Conservation (phyloP, 2,113 vertebrate species). For the Phoxinus phoxinus region DNA sequence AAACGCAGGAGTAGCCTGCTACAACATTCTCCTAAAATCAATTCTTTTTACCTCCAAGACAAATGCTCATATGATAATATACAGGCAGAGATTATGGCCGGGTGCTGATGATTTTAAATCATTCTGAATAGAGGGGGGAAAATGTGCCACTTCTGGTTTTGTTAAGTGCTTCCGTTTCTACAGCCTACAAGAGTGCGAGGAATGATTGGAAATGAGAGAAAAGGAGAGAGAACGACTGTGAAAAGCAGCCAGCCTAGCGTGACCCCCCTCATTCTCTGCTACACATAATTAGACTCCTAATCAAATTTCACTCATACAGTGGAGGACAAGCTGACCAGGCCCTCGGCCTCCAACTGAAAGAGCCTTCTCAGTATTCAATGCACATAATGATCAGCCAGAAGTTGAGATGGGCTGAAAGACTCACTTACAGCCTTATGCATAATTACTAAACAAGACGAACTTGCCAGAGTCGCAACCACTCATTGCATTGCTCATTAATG, state of each 20-base stretch:
- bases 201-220: slow-evolving; percentile 33
- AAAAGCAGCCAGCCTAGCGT: slow-evolving; percentile 37
- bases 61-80: neutral
- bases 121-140: neutral
- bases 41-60: neutral
- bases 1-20: neutral
- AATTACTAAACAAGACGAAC: slow-evolving; percentile 42
- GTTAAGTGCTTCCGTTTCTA: neutral
- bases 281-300: slow-evolving; percentile 47
- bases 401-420: neutral
- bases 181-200: neutral
- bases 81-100: neutral
- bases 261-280: slow-evolving; percentile 31
- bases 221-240: slow-evolving; percentile 8
- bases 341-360: slow-evolving; percentile 28
- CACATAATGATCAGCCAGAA: slow-evolving; percentile 43
- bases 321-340: slow-evolving; percentile 39
- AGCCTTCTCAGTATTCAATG: slow-evolving; percentile 24
- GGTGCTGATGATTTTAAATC: slow-evolving; percentile 19
- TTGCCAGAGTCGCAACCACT: slow-evolving; percentile 17
- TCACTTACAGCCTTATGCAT: slow-evolving; percentile 44
- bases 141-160: slow-evolving; percentile 43
- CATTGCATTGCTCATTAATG: slow-evolving; percentile 5
- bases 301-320: slow-evolving; percentile 40
- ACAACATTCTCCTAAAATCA: slow-evolving; percentile 2